Evolutionary conservation across 2,797 vertebrate genomes (phyloP), one percentile per base, ranked within the genome.

Genomic region (Pseudochromis fuscus): DNA sequence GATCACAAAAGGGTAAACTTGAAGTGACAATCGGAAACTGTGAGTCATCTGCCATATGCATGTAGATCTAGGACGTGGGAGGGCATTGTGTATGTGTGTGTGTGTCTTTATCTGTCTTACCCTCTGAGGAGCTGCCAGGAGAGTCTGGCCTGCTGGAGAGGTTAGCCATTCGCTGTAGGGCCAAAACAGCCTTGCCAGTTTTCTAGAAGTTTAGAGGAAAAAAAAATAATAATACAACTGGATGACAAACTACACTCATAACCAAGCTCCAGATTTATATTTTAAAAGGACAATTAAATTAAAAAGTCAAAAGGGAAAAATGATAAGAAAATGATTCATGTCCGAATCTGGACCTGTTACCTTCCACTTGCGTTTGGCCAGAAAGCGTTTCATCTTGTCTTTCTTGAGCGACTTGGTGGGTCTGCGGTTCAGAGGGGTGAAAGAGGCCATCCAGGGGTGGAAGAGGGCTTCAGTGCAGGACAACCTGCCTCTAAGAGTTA

Each of bases 311-410:
- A 21, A 12, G 15, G 25, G 66, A 37, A n/a, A 21, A 5, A 35
- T 42, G 56, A 72, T 73, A 46, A 70, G 49, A 37, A 66, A 75
- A 67, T 19, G 12, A 23, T 19, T 31, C 30, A 49, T 61, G 33
- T 35, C 11, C 33, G 9, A 28, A 28, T 51, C 18, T 15, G 27
- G 18, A 1, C 11, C 1, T 0, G 23, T 31, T 88, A 96, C 96
- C 95, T 94, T 95, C 96, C 96, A 97, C 79, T 96, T 96, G 55
- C 85, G 90, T 21, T 82, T 94, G 0, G 93, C 94, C 79, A 97
- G 89, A 75, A 95, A 96, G 50, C 67, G 93, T 62, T 79, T 95
- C 75, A 97, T 97, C 85, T 92, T 95, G 45, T 93, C 89, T 80
- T 97, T 97, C 0, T 92, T 94, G 24, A 97, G 94, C 0, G 46